Percentiles rank a stretch among this genome's conserved stretches.
phyloP scores from a whole-genome alignment of 2,797 vertebrate genomes.

The Amazona ochrocephala region DNA sequence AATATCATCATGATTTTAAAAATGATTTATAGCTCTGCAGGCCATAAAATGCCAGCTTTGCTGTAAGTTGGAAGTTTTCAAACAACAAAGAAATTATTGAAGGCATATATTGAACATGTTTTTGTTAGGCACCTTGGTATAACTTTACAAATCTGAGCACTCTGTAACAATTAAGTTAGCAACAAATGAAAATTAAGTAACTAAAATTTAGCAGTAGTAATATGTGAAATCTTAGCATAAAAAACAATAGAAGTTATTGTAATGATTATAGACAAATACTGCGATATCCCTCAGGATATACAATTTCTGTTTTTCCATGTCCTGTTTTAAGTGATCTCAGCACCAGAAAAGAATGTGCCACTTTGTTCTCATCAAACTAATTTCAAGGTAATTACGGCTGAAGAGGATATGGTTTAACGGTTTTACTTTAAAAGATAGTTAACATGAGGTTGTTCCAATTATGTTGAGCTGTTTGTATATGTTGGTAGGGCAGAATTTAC shows the following conservation, averaged over 20 bases:
- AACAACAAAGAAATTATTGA: conserved; percentile 72
- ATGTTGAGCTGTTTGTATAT: not conserved
- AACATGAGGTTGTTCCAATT: not conserved
- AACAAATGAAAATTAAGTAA: not conserved
- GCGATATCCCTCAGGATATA: not conserved
- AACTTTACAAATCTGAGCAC: not conserved
- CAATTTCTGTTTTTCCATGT: not conserved
- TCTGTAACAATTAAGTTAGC: not conserved
- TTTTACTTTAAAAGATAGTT: not conserved
- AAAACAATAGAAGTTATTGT: not conserved
- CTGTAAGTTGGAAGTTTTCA: conserved; percentile 67
- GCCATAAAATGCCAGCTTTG: conserved; percentile 75
- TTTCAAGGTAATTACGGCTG: not conserved
- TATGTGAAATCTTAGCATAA: not conserved
- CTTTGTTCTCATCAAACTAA: not conserved
- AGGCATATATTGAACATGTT: conserved; percentile 22
- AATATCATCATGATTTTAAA: conserved; percentile 81
- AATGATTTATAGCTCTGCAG: conserved; percentile 80
- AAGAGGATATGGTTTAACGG: not conserved
- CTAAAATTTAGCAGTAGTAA: not conserved
- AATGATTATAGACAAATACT: not conserved
- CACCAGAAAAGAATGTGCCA: not conserved
- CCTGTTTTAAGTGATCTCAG: not conserved
- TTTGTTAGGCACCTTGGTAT: not conserved
- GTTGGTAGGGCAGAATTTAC: not conserved